Conservation (phyloP, 1,140 invertebrate genomes). For the Venturia canescens region DNA sequence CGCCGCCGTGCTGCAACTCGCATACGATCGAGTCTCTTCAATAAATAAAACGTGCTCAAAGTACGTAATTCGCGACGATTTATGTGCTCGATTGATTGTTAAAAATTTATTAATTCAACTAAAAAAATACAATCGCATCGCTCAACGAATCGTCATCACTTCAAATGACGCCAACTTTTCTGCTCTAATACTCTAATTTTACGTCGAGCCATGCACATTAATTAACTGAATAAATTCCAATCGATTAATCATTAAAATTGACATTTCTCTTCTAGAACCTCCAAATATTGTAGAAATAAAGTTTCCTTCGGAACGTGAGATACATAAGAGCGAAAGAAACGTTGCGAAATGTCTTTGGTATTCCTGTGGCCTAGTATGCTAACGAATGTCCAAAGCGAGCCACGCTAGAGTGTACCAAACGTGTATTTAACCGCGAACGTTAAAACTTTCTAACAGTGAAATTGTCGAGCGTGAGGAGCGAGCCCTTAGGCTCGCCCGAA, state of each 20-base stretch:
- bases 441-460: conserved; percentile 31
- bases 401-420: not conserved
- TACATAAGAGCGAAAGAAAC: not conserved
- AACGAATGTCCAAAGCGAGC: conserved; percentile 11
- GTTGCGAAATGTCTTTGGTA: conserved; percentile 34
- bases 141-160: too few species aligned
- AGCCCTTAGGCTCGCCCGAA: not conserved
- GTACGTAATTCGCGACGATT: too few species aligned
- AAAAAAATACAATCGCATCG: too few species aligned
- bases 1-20: not conserved
- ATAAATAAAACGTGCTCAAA: not conserved
- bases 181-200: too few species aligned
- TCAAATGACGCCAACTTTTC: too few species aligned
- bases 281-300: not conserved
- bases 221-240: too few species aligned
- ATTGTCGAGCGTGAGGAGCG: conserved; percentile 10
- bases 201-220: too few species aligned
- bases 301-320: not conserved
- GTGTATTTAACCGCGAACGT: conserved; percentile 22
- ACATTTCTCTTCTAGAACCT: not conserved
- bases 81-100: too few species aligned
- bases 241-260: too few species aligned
- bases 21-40: not conserved
- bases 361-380: conserved; percentile 34
- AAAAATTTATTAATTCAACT: too few species aligned